A percentile compares a stretch with the other conserved stretches of the same genome.
Conservation (phyloP, 30 jellyfish, hydroid and myxozoan species). For the Rhopilema esculentum region DNA sequence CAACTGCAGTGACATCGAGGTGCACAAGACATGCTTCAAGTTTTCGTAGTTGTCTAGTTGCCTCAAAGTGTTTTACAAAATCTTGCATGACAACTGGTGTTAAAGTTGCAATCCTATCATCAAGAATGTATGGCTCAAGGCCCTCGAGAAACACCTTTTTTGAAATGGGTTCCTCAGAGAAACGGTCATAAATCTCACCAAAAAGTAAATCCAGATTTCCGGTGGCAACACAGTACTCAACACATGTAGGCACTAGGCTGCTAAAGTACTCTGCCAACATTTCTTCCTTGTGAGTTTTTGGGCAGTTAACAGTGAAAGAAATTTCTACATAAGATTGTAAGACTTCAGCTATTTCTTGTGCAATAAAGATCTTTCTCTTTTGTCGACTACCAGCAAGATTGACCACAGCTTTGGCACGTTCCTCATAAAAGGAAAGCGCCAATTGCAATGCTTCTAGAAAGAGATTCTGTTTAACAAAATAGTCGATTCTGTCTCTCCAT, state of each 20-base stretch:
- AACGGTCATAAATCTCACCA: slow-evolving; percentile 91
- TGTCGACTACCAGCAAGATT: slow-evolving; percentile 79
- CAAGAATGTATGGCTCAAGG: slow-evolving; percentile 84
- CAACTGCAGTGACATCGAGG: slow-evolving; percentile 86
- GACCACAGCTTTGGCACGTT: slow-evolving; percentile 94
- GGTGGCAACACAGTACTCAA: slow-evolving; percentile 83
- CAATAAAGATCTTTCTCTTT: slow-evolving; percentile 63
- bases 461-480: slow-evolving; percentile 88
- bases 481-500: slow-evolving; percentile 96
- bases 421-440: slow-evolving; percentile 89
- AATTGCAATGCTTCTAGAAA: slow-evolving; percentile 87
- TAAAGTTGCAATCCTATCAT: slow-evolving; percentile 65
- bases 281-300: slow-evolving; percentile 83
- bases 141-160: slow-evolving; percentile 87
- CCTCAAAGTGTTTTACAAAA: slow-evolving; percentile 88
- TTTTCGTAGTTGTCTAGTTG: slow-evolving; percentile 75
- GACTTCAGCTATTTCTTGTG: slow-evolving; percentile 87
- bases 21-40: slow-evolving; percentile 92
- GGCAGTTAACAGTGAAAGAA: slow-evolving; percentile 93
- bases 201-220: slow-evolving; percentile 75
- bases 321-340: slow-evolving; percentile 85
- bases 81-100: slow-evolving; percentile 98
- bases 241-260: slow-evolving; percentile 85
- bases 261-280: slow-evolving; percentile 72
- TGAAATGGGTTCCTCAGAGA: slow-evolving; percentile 89